phyloP scores from a whole-genome alignment of 1,140 invertebrate genomes.

The Papilio helenus region DNA sequence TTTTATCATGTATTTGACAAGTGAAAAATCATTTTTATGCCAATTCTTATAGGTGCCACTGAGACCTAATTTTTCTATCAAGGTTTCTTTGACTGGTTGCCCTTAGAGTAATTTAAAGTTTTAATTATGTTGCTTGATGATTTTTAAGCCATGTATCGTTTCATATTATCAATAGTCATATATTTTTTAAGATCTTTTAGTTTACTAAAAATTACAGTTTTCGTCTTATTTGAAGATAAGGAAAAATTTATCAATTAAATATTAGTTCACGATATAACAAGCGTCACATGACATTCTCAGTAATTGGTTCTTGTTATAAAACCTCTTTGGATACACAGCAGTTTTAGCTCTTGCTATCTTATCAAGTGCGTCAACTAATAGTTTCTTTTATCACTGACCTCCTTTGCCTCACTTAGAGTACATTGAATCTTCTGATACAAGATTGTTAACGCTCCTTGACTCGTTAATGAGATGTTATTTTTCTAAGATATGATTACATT shows the following conservation, averaged over 20 bases:
- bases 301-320: not conserved
- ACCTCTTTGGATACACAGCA: not conserved
- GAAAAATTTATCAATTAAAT: not conserved
- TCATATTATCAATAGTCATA: no score
- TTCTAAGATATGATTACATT: conserved; percentile 15
- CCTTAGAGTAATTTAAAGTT: conserved; percentile 41
- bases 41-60: not conserved
- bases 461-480: conserved; percentile 27
- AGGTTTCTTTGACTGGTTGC: conserved; percentile 50
- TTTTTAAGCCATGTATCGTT: not conserved
- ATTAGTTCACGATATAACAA: not conserved
- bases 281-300: not conserved
- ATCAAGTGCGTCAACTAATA: conserved; percentile 32
- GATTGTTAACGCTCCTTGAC: not conserved
- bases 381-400: conserved; percentile 36
- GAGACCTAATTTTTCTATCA: conserved; percentile 36
- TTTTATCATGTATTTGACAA: no score
- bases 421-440: conserved; percentile 25
- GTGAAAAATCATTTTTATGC: not conserved
- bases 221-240: no score
- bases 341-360: conserved; percentile 31
- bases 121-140: not conserved
- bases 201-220: no score
- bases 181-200: not conserved
- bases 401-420: conserved; percentile 20